Evolutionary conservation across 2,888 invertebrate species (phyloP).

Genomic region (Agonopterix arenella): DNA sequence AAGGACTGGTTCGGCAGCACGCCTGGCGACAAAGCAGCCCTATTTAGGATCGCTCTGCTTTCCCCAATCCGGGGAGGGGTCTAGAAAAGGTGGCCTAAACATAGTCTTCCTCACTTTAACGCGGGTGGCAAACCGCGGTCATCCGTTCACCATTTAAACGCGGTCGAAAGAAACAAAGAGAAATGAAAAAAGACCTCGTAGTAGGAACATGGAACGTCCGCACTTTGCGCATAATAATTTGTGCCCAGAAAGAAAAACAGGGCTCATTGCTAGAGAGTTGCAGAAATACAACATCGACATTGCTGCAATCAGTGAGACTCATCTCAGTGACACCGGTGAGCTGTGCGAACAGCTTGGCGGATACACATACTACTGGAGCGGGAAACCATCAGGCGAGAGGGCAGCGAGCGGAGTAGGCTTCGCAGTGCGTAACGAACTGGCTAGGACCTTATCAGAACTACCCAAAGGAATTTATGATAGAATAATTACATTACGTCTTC

Average conservation of each 20-base stretch:
- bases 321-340: slow-evolving; percentile 19
- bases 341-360: slow-evolving; percentile 12
- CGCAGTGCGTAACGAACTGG: slow-evolving; percentile 11
- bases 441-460: slow-evolving; percentile 5
- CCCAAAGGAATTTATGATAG: neutral
- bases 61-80: slow-evolving; percentile 1
- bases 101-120: neutral
- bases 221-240: slow-evolving; percentile 13
- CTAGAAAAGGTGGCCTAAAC: too few relatives aligned
- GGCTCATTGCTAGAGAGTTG: too few relatives aligned
- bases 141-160: neutral
- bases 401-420: slow-evolving; percentile 15
- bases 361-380: slow-evolving; percentile 19
- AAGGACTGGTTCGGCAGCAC: slow-evolving; percentile 7
- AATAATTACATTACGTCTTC: too few relatives aligned
- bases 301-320: slow-evolving; percentile 13
- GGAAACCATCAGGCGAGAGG: slow-evolving; percentile 6
- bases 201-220: slow-evolving; percentile 15
- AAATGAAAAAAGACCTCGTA: neutral
- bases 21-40: slow-evolving; percentile 4
- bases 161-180: neutral
- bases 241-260: slow-evolving; percentile 19
- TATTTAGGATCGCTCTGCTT: too few relatives aligned
- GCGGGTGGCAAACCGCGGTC: neutral
- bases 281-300: slow-evolving; percentile 10